Conservation (phyloP, 92 coral and sea anemone genomes). For the Palythoa heliodiscus region DNA sequence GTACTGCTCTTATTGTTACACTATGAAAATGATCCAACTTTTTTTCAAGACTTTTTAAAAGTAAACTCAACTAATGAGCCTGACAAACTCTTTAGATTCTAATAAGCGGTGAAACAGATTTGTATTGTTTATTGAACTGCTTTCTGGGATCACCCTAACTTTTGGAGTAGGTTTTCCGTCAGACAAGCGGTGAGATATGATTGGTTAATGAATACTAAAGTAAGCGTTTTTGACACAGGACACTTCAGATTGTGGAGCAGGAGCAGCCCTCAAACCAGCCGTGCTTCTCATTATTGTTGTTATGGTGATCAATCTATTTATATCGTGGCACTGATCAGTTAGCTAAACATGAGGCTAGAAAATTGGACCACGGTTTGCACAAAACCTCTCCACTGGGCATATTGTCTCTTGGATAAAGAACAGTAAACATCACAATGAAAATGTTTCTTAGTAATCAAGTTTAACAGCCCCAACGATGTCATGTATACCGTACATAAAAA, state of each 20-base stretch:
- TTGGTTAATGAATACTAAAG: background rate
- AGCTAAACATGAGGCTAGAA: background rate
- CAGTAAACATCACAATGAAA: background rate
- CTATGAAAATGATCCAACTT: too few species aligned
- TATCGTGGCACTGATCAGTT: background rate
- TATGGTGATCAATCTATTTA: background rate
- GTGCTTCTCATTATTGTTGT: conserved; percentile 20
- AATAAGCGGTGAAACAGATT: too few species aligned
- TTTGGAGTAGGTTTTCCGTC: too few species aligned
- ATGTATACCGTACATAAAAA: background rate
- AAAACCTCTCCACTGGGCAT: background rate
- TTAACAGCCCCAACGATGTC: background rate
- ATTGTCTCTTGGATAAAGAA: background rate
- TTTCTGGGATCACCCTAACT: too few species aligned
- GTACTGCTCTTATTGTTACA: too few species aligned
- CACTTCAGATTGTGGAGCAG: conserved; percentile 27
- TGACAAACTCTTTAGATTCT: too few species aligned
- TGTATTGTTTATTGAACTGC: too few species aligned
- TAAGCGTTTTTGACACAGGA: conserved; percentile 25
- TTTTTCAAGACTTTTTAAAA: too few species aligned
- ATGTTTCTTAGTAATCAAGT: background rate
- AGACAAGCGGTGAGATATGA: background rate
- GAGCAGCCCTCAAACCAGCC: conserved; percentile 32
- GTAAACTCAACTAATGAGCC: too few species aligned
- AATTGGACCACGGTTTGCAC: background rate